Percentiles rank a stretch among this genome's conserved stretches.
These are phyloP conservation scores for Tenebrosternarchus preto DNA, from an alignment of 2,113 vertebrate genomes.

Conservation along the genomic window DNA sequence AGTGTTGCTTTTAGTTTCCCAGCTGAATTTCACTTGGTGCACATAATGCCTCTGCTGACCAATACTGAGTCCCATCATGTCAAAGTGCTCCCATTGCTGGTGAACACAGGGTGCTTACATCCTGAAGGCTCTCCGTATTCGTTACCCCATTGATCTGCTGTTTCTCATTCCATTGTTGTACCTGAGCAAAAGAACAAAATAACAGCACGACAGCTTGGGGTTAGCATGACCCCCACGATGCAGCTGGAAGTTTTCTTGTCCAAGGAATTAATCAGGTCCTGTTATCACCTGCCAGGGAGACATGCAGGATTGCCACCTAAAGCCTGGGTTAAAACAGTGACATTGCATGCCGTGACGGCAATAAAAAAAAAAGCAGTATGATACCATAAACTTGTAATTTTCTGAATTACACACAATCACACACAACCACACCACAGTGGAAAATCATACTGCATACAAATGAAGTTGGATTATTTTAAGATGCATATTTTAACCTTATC, in stretches of 20 bases:
- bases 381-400: conserved; percentile 41
- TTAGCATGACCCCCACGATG: conserved; percentile 46
- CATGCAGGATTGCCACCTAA: conserved; percentile 35
- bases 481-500: not conserved
- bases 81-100: conserved; percentile 8
- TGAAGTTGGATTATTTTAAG: not conserved
- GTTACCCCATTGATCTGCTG: not conserved
- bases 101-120: not conserved
- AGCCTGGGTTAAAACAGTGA: conserved; percentile 34
- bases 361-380: conserved; percentile 52
- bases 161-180: conserved; percentile 24
- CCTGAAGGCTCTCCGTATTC: conserved; percentile 13
- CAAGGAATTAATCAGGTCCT: conserved; percentile 61
- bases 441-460: not conserved
- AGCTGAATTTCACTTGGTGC: conserved; percentile 33
- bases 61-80: conserved; percentile 20
- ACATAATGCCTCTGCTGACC: conserved; percentile 39
- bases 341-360: conserved; percentile 45
- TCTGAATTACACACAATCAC: conserved; percentile 12
- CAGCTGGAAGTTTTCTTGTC: conserved; percentile 50
- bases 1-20: conserved; percentile 43
- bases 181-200: conserved; percentile 37
- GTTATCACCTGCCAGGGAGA: conserved; percentile 54
- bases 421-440: not conserved
- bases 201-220: conserved; percentile 8